Percentiles rank a stretch among this genome's conserved stretches.
Evolutionary conservation across 2,113 vertebrate genomes (phyloP).

Genomic region (Grammomys surdaster): DNA sequence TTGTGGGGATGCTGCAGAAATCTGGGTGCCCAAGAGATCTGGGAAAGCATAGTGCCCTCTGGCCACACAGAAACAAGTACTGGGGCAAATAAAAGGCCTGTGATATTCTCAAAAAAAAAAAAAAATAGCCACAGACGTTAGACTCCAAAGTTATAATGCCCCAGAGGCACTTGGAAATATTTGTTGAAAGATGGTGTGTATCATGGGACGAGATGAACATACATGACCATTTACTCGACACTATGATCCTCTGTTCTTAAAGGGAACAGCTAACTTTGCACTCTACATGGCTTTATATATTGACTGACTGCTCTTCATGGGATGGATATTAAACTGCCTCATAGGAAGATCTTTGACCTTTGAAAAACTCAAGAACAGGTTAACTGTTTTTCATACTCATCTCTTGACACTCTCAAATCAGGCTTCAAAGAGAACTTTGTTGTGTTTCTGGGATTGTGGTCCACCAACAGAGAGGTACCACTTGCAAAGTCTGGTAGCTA

Average conservation of each 20-base stretch:
- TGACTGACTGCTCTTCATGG: neutral
- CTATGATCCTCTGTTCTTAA: neutral
- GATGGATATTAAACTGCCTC: neutral
- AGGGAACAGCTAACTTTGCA: neutral
- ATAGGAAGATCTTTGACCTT: neutral
- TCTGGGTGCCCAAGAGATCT: neutral
- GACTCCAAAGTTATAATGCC: neutral
- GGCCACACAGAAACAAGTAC: constrained; percentile 81
- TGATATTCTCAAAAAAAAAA: constrained; percentile 70
- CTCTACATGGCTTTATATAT: neutral
- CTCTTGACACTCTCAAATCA: neutral
- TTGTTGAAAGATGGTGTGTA: neutral
- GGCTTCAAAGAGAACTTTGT: neutral
- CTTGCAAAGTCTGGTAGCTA: neutral
- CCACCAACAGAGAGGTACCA: neutral
- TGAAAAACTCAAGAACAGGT: neutral
- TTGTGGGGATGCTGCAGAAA: neutral
- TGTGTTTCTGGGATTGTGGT: neutral
- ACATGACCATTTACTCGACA: neutral
- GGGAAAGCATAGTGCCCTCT: constrained; percentile 63
- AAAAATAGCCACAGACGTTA: no score
- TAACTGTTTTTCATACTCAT: neutral
- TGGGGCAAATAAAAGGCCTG: constrained; percentile 95
- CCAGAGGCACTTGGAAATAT: neutral
- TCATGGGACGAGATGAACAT: neutral